Evolutionary conservation across 2,888 invertebrate species (phyloP).

Genomic region (Dastarcus helophoroides): DNA sequence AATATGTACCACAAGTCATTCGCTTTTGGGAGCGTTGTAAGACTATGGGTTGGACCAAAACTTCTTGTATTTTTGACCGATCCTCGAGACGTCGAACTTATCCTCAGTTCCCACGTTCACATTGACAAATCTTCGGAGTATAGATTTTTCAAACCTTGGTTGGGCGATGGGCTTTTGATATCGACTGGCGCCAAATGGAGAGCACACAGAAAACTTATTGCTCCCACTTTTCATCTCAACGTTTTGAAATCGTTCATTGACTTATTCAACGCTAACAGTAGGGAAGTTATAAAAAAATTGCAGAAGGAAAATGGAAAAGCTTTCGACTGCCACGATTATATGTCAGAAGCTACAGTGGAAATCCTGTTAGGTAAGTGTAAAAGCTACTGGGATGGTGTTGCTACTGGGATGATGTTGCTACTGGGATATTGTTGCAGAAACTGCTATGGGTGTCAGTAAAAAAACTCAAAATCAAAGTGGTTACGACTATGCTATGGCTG

Average conservation of each 20-base stretch:
- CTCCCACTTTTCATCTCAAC: constrained; percentile 80
- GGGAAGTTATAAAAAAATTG: constrained; percentile 60
- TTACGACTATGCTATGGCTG: constrained; percentile 76
- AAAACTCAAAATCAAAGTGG: constrained; percentile 70
- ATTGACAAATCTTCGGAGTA: constrained; percentile 73
- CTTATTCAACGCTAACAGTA: constrained; percentile 72
- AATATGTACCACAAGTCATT: constrained; percentile 44
- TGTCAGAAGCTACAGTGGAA: constrained; percentile 77
- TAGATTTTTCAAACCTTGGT: constrained; percentile 72
- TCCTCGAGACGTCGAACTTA: constrained; percentile 65
- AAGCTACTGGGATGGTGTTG: background rate
- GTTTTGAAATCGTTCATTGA: constrained; percentile 79
- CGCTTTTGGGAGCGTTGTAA: constrained; percentile 49
- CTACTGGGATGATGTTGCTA: background rate
- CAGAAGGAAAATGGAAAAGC: constrained; percentile 57
- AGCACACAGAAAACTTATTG: constrained; percentile 73
- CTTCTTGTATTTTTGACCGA: constrained; percentile 62
- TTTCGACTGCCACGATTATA: constrained; percentile 73
- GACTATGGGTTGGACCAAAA: constrained; percentile 67
- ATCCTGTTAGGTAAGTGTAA: constrained; percentile 55
- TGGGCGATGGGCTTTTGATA: constrained; percentile 70
- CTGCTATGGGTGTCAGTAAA: constrained; percentile 81
- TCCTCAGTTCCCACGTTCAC: constrained; percentile 67
- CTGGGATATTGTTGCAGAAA: constrained; percentile 45
- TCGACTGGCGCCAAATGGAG: constrained; percentile 81